Evolutionary conservation across 2,888 invertebrate species (phyloP).

Genomic region (Nysson spinosus): DNA sequence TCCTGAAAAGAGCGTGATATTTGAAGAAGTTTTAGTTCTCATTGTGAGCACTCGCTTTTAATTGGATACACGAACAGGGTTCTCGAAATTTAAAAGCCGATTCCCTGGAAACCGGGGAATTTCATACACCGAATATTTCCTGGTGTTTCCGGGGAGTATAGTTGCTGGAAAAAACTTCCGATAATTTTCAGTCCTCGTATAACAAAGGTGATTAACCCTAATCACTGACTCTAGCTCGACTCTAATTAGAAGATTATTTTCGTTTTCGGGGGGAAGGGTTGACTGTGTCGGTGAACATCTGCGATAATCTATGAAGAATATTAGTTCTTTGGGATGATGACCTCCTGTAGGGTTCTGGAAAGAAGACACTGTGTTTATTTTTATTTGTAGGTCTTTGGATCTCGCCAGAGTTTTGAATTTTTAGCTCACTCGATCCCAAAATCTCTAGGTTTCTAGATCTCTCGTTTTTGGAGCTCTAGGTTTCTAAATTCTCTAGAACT

Average conservation of each 20-base stretch:
- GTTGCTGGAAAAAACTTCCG: background rate
- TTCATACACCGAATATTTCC: background rate
- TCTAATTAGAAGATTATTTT: background rate
- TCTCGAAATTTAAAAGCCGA: slow-evolving; percentile 4
- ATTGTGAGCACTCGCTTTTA: slow-evolving; percentile 1
- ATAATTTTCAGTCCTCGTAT: background rate
- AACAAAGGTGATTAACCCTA: background rate
- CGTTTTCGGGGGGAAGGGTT: background rate
- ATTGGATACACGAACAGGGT: slow-evolving; percentile 9
- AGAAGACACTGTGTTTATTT: background rate
- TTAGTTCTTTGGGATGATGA: too few relatives aligned
- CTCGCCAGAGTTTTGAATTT: too few relatives aligned
- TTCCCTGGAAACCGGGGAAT: background rate
- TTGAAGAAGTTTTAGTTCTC: background rate
- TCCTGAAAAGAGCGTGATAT: too few relatives aligned
- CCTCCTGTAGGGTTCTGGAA: background rate
- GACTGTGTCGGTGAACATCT: background rate
- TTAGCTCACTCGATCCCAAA: too few relatives aligned
- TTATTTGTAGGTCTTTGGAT: too few relatives aligned
- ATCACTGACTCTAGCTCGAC: background rate
- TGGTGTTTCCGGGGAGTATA: background rate
- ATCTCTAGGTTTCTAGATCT: too few relatives aligned
- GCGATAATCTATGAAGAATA: background rate
- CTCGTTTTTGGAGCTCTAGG: too few relatives aligned
- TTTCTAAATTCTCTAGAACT: too few relatives aligned